Conservation (phyloP, 92 coral and sea anemone species). For the Porites cylindrica region DNA sequence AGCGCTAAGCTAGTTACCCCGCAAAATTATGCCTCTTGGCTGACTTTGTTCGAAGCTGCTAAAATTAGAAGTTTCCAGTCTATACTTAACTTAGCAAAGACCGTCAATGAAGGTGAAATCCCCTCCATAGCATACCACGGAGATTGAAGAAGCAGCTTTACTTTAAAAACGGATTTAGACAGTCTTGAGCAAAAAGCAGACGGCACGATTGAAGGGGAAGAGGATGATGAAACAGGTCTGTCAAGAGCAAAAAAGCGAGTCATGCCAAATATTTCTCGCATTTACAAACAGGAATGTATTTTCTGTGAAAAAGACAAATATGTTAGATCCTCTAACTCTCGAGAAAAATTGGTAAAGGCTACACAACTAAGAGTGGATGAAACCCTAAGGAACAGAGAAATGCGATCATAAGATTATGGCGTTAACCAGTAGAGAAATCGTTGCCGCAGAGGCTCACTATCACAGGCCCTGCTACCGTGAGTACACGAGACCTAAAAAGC, state of each 20-base stretch:
- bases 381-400: too few relatives aligned
- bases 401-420: too few relatives aligned
- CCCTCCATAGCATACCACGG: slow-evolving; percentile 52
- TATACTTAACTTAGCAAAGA: slow-evolving; percentile 30
- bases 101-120: slow-evolving; percentile 37
- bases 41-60: slow-evolving; percentile 48
- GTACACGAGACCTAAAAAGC: too few relatives aligned
- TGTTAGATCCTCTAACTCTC: too few relatives aligned
- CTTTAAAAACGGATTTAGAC: slow-evolving; percentile 28
- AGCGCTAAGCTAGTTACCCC: not conserved
- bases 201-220: slow-evolving; percentile 9
- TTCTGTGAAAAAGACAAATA: too few relatives aligned
- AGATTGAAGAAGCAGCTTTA: too few relatives aligned
- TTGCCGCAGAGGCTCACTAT: too few relatives aligned
- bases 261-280: not conserved
- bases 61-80: slow-evolving; percentile 35
- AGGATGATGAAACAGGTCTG: slow-evolving; percentile 1
- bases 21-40: slow-evolving; percentile 32
- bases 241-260: slow-evolving; percentile 30
- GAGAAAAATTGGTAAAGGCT: too few relatives aligned
- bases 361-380: too few relatives aligned
- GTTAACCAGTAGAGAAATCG: too few relatives aligned
- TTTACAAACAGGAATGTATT: too few relatives aligned
- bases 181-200: slow-evolving; percentile 12
- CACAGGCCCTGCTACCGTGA: too few relatives aligned